Evolutionary conservation across 2,797 vertebrate genomes (phyloP), one percentile per base, ranked within the genome.

Genomic region (Chelidonichthys spinosus): DNA sequence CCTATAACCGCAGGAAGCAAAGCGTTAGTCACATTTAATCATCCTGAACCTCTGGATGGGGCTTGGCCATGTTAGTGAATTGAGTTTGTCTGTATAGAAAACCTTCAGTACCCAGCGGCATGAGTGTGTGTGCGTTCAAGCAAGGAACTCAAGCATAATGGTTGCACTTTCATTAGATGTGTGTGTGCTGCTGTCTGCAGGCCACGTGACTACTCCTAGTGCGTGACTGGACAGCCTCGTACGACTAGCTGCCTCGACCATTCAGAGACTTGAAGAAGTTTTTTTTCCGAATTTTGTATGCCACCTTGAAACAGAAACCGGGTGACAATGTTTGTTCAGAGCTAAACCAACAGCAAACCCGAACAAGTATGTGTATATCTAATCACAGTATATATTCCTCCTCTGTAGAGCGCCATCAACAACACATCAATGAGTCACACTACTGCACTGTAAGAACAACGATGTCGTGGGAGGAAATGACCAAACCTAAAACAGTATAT

Each of bases 21-120:
- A 25, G 25, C 25, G 25, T 25, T 25, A 25, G 25, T 25, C 25
- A 2, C 46, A 74, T 79, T 77, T 63, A 73, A 81, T 84, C 82
- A 82, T 58, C 14, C 68, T 69, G 67, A 82, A 67, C 46, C 68
- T 66, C 64, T 79, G 61, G 66, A 85, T 83, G 79, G 86, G 67
- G 87, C 78, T 85, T 83, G 87, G 83, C 60, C 60, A 65, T 69
- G 72, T 72, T 71, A 83, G 59, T 63, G 65, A 55, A 85, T 89
- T 74, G 58, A 47, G 25, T 25, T 25, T 25, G 25, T 25, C 25
- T 25, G 25, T 66, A 78, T 44, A 73, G 76, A 83, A 74, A 79
- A 74, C 72, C 81, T 74, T 78, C 77, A 81, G 72, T 72, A 84
- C 53, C 65, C 25, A 46, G 63, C 76, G 76, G 46, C 75, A 63